Evolutionary conservation across 2,888 invertebrate genomes (phyloP).

Genomic region (Lutraria lutraria): DNA sequence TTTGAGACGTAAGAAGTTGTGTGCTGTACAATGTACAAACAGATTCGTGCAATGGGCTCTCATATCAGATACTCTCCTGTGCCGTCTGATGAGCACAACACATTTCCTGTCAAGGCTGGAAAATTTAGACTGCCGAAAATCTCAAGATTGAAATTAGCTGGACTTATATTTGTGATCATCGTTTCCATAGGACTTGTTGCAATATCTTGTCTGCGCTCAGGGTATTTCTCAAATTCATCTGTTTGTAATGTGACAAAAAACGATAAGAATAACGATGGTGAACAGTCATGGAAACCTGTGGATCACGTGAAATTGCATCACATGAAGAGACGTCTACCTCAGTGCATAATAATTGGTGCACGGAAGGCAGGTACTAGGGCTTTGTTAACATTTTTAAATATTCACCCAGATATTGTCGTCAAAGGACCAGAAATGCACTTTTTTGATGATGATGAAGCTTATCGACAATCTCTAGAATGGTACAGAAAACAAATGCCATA

Average conservation of each 20-base stretch:
- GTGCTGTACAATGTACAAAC: conserved; percentile 32
- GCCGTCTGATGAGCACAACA: conserved; percentile 34
- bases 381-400: conserved; percentile 85
- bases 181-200: conserved; percentile 45
- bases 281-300: conserved; percentile 2
- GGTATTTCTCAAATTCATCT: conserved; percentile 41
- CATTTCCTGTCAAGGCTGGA: neutral
- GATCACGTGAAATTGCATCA: conserved; percentile 60
- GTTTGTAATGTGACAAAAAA: conserved; percentile 44
- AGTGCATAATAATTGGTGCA: conserved; percentile 87
- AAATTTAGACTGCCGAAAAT: conserved; percentile 50
- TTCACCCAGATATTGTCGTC: conserved; percentile 92
- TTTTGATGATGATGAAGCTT: conserved; percentile 95
- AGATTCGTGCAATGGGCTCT: conserved; percentile 35
- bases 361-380: conserved; percentile 87
- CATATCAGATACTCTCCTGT: conserved; percentile 47
- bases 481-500: conserved; percentile 94
- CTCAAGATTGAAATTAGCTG: conserved; percentile 56
- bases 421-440: conserved; percentile 98
- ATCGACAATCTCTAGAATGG: conserved; percentile 96
- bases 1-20: neutral
- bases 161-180: conserved; percentile 37
- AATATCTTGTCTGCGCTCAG: conserved; percentile 58
- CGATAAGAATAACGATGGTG: neutral
- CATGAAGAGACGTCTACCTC: conserved; percentile 84